Conservation (phyloP, 2,888 invertebrate genomes). For the Campoplex capitator region DNA sequence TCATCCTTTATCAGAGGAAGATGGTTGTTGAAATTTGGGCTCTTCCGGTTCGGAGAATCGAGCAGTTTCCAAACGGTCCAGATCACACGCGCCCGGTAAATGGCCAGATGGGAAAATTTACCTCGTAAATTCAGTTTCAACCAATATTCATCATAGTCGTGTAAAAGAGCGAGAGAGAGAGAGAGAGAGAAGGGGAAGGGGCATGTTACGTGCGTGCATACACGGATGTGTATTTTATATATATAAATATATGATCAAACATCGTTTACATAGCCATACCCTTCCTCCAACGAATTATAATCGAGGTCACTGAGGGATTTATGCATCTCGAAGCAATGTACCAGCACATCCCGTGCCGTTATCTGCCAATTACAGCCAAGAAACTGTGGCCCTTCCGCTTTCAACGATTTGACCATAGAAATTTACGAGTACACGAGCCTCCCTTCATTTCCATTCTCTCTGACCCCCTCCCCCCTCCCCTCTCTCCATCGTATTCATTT, state of each 20-base stretch:
- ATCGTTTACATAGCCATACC: conserved; percentile 62
- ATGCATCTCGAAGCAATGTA: conserved; percentile 71
- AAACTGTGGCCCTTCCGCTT: conserved; percentile 51
- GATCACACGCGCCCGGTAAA: conserved; percentile 64
- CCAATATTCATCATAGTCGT: conserved; percentile 76
- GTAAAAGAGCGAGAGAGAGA: conserved; percentile 40
- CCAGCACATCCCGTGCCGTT: conserved; percentile 56
- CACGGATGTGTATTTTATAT: conserved; percentile 5
- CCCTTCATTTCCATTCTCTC: background rate
- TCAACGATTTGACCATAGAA: conserved; percentile 25
- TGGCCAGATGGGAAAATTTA: conserved; percentile 73
- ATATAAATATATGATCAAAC: conserved; percentile 34
- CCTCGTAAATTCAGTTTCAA: conserved; percentile 79
- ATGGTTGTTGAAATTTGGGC: conserved; percentile 7
- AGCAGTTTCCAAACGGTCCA: conserved; percentile 56
- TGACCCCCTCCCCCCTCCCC: background rate
- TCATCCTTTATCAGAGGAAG: conserved; percentile 29
- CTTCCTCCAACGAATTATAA: conserved; percentile 74
- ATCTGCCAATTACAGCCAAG: conserved; percentile 74
- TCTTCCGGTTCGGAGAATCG: conserved; percentile 44
- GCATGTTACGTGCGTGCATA: background rate
- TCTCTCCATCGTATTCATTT: background rate
- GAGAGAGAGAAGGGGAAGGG: background rate
- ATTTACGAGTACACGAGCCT: conserved; percentile 19
- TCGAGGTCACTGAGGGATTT: conserved; percentile 77